Conservation (phyloP, 2,113 vertebrate species). For the Thomomys bottae region DNA sequence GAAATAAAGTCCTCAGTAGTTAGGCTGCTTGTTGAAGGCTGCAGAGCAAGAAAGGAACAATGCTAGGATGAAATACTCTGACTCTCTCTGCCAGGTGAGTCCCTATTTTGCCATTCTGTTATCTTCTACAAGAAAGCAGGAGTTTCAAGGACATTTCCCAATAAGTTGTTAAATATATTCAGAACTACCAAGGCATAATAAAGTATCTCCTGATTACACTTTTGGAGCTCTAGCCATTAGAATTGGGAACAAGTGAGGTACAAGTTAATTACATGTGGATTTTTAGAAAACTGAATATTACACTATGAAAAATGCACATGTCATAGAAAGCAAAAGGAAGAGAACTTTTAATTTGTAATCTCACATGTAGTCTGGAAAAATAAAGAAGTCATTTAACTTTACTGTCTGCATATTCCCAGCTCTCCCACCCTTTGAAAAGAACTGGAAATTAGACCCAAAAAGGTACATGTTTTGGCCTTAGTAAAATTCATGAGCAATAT, state of each 20-base stretch:
- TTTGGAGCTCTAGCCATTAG: conserved; percentile 67
- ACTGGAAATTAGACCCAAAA: background rate
- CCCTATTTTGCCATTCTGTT: conserved; percentile 36
- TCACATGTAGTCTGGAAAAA: conserved; percentile 3
- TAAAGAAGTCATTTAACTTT: background rate
- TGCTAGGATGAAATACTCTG: conserved; percentile 4
- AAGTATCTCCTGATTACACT: conserved; percentile 71
- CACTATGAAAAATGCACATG: conserved; percentile 28
- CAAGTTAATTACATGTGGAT: conserved; percentile 66
- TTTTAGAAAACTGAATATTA: conserved; percentile 55
- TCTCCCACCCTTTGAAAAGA: conserved; percentile 29
- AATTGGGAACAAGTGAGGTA: conserved; percentile 69
- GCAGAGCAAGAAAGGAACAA: background rate
- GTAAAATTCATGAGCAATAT: background rate
- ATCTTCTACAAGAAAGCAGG: conserved; percentile 59
- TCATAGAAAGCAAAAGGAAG: conserved; percentile 29
- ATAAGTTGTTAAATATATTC: conserved; percentile 73
- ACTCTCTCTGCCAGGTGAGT: background rate
- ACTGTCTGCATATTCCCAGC: background rate
- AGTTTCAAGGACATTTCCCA: conserved; percentile 72
- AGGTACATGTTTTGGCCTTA: conserved; percentile 38
- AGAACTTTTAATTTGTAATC: background rate
- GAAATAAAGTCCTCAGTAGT: conserved; percentile 24
- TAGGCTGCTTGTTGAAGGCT: background rate
- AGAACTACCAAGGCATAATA: conserved; percentile 71